These are phyloP conservation scores for Solenopsis invicta DNA, from an alignment of 1,140 invertebrate genomes.

Conservation along the genomic window DNA sequence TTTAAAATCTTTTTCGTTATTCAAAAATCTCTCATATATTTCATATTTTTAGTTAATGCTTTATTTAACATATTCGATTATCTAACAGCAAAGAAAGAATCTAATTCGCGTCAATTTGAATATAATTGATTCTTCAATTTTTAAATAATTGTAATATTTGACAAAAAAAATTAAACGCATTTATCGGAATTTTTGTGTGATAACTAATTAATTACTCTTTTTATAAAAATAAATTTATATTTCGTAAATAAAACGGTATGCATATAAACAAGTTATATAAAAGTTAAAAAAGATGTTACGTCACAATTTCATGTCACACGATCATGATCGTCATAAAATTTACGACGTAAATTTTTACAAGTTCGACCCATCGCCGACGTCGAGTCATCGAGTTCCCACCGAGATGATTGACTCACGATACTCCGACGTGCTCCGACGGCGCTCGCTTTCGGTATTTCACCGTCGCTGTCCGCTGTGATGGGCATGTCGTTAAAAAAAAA, in stretches of 20 bases:
- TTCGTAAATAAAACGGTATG: background rate
- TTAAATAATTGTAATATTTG: background rate
- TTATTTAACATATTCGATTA: background rate
- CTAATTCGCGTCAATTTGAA: background rate
- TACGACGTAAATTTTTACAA: background rate
- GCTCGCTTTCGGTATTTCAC: constrained; percentile 31
- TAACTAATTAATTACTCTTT: background rate
- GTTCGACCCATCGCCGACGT: background rate
- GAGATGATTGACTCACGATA: constrained; percentile 16
- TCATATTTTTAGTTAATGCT: background rate
- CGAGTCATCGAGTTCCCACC: constrained; percentile 36
- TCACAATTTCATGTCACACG: background rate
- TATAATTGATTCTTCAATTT: background rate
- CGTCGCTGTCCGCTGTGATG: background rate
- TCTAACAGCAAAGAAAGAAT: background rate
- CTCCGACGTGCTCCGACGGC: too few species aligned
- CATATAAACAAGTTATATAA: background rate
- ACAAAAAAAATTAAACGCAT: too few species aligned
- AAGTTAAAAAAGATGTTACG: background rate
- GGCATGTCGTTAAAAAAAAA: background rate
- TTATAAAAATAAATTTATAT: background rate
- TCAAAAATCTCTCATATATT: too few species aligned
- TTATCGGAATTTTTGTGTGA: too few species aligned
- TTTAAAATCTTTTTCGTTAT: too few species aligned
- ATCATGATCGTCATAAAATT: background rate